Evolutionary conservation across 2,797 vertebrate species (phyloP).

Genomic region (Octomys mimax): DNA sequence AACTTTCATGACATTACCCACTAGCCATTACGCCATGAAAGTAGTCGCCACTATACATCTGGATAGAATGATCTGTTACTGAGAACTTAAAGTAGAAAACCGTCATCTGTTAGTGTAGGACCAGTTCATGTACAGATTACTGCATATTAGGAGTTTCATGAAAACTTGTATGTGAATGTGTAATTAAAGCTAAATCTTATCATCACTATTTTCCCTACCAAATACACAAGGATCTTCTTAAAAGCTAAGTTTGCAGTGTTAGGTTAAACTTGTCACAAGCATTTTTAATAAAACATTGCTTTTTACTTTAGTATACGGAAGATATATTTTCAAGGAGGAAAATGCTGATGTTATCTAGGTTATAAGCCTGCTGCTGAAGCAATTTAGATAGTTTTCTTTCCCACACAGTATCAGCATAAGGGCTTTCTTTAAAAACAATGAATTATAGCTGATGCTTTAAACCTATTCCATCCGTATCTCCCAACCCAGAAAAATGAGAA

Average conservation of each 20-base stretch:
- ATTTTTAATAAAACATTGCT: conserved; percentile 88
- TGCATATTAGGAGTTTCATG: not conserved
- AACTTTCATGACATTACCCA: conserved; percentile 49
- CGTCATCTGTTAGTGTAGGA: not conserved
- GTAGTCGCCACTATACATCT: not conserved
- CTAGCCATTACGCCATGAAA: not conserved
- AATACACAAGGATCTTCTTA: conserved; percentile 13
- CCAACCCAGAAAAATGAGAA: conserved; percentile 89
- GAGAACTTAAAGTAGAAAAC: conserved; percentile 44
- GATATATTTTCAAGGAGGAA: conserved; percentile 89
- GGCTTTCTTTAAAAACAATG: conserved; percentile 89
- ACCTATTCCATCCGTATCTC: conserved; percentile 89
- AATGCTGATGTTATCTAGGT: conserved; percentile 90
- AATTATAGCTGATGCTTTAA: conserved; percentile 90
- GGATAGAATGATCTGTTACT: conserved; percentile 12
- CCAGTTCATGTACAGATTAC: not conserved
- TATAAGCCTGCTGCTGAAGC: conserved; percentile 89
- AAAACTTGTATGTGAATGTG: conserved; percentile 27
- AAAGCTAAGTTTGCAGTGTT: conserved; percentile 62
- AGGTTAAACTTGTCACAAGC: conserved; percentile 85
- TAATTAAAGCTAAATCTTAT: conserved; percentile 23
- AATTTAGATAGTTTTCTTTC: conserved; percentile 88
- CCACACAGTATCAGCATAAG: conserved; percentile 85
- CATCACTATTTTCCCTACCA: not conserved
- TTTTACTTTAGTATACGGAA: conserved; percentile 89